phyloP scores from a whole-genome alignment of 2,113 vertebrate species.

The Urocolius indicus region DNA sequence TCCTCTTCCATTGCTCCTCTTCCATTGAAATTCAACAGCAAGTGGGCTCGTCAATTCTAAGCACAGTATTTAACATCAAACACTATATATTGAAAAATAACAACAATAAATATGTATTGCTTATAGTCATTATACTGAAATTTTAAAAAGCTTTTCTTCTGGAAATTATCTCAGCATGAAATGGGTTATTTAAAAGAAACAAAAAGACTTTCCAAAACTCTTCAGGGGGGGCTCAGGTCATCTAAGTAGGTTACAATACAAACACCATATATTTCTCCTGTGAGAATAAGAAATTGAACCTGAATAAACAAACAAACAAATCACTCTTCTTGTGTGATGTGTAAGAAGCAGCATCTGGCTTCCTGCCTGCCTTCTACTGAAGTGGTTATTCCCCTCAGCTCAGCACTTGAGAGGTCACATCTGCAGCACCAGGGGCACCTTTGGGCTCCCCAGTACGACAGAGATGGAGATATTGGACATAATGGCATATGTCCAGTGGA shows the following conservation, averaged over 20 bases:
- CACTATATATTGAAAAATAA: neutral
- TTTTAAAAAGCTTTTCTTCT: neutral
- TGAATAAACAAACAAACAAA: too few species aligned
- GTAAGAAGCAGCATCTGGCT: neutral
- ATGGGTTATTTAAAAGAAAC: neutral
- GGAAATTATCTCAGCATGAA: neutral
- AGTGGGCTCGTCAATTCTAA: neutral
- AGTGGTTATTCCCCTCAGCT: neutral
- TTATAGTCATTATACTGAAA: neutral
- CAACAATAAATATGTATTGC: neutral
- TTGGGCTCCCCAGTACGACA: neutral
- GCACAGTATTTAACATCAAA: neutral
- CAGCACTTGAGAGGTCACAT: neutral
- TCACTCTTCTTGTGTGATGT: too few species aligned
- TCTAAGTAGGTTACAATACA: neutral
- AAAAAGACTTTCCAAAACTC: neutral
- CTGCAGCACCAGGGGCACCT: neutral
- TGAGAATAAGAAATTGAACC: neutral
- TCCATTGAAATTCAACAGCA: neutral
- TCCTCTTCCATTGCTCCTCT: neutral
- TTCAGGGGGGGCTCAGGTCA: neutral
- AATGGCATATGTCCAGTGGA: neutral
- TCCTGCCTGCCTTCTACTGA: neutral
- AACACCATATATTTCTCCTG: neutral
- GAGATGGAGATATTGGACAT: neutral